Percentiles rank a stretch among this genome's conserved stretches.
phyloP scores from a whole-genome alignment of 2,797 vertebrate species.

The Hafferia zeledoni region DNA sequence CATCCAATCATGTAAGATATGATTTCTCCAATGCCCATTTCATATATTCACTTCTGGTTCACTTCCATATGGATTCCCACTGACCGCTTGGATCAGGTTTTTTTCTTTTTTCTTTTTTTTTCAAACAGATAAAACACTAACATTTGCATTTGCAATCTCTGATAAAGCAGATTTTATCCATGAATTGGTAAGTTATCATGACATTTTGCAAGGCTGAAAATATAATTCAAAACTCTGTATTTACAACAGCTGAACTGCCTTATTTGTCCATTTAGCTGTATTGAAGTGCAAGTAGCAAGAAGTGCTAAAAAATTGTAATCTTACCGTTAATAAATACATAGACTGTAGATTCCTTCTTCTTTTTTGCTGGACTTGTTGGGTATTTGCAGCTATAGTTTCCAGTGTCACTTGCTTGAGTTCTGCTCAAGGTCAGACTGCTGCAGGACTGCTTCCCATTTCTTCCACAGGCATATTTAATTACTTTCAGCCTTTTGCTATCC shows the following conservation, averaged over 20 bases:
- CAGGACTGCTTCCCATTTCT: constrained; percentile 82
- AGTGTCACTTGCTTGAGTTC: constrained; percentile 83
- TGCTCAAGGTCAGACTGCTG: constrained; percentile 83
- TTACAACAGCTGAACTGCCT: background rate
- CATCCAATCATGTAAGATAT: background rate
- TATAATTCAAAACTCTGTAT: background rate
- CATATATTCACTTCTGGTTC: background rate
- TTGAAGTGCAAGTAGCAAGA: background rate
- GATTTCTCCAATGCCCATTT: background rate
- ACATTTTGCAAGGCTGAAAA: background rate
- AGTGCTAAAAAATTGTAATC: constrained; percentile 25
- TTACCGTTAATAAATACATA: constrained; percentile 96
- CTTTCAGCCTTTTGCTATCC: constrained; percentile 77
- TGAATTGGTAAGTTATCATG: background rate
- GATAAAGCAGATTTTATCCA: background rate
- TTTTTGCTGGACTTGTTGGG: constrained; percentile 65
- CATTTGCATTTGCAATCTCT: background rate
- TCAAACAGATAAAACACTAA: background rate
- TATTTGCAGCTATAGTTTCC: constrained; percentile 90
- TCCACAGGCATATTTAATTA: constrained; percentile 84
- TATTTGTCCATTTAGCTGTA: background rate
- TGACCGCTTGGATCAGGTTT: background rate
- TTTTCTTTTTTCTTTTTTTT: background rate
- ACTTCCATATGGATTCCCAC: background rate
- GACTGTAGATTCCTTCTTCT: constrained; percentile 77